These are phyloP conservation scores for Chaenogobius annularis DNA, from an alignment of 2,113 vertebrate genomes.

Conservation along the genomic window DNA sequence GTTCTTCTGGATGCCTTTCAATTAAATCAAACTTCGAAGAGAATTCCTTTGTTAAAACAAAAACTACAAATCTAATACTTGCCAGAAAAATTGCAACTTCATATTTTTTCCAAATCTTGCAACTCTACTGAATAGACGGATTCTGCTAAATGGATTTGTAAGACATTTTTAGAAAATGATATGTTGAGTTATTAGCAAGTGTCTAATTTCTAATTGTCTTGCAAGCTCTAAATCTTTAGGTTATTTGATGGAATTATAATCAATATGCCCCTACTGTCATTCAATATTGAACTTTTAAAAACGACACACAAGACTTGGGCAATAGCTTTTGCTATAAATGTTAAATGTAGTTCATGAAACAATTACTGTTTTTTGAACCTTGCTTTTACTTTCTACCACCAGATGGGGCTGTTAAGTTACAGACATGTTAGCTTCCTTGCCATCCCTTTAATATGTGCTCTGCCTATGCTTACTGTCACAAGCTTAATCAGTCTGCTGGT, in stretches of 20 bases:
- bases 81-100: too few species aligned
- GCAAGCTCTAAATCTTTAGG: too few species aligned
- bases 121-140: background rate
- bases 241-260: too few species aligned
- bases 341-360: background rate
- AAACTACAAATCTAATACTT: too few species aligned
- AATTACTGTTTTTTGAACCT: background rate
- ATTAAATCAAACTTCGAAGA: too few species aligned
- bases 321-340: background rate
- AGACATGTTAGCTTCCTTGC: background rate
- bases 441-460: slow-evolving; percentile 51
- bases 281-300: too few species aligned
- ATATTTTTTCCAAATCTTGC: too few species aligned
- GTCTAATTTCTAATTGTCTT: too few species aligned
- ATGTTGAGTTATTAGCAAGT: background rate
- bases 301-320: too few species aligned
- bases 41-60: too few species aligned
- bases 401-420: slow-evolving; percentile 69
- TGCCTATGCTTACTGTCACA: slow-evolving; percentile 63
- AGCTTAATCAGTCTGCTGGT: slow-evolving; percentile 42
- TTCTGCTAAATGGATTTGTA: background rate
- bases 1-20: too few species aligned
- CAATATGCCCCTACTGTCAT: too few species aligned
- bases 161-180: background rate
- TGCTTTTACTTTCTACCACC: slow-evolving; percentile 33